Base-by-base conservation (phyloP, 1,140 invertebrate genomes). In the Drosophila arawakana region DNA sequence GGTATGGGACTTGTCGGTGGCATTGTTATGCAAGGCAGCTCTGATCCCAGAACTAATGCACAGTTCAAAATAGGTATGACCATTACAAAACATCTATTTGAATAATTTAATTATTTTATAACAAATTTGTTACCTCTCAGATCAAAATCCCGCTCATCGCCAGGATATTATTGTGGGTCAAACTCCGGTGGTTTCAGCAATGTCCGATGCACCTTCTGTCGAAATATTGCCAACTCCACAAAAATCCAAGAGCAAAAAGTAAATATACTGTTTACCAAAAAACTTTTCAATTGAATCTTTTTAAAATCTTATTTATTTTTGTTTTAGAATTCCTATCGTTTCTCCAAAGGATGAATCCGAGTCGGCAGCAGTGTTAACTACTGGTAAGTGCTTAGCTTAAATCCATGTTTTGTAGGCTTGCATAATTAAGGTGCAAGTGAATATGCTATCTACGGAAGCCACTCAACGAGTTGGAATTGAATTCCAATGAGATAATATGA, bases 141-240 rank as follows among this genome's bases (percentile, higher is more conserved):
- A 91, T 59, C 59, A 81, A 67, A 66, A 55, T 13, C 30, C 67
- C 43, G 18, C 57, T 66, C 78, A 83, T 43, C 79, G 88, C 44
- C 52, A 18, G 52, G 81, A 78, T 21, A 57, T 57, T 58, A 39
- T 73, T 54, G 54, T 65, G 15, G 70, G 68, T 8, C 81, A 77
- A 52, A 92, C 91, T 1, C 91, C 91, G 43, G 72, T 92, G 4
- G 91, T 92, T 39, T 92, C 91, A 7, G 91, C 91, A 6, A 92
- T 83, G 77, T 78, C 91, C 21, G 91, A 92, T 75, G 91, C 89
- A 5, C 91, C 91, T 52, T 92, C 91, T 7, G 91, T 92, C 15
- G 91, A 92, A 88, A 92, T 92, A 66, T 77, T 83, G 49, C 78
- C 91, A 25, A 83, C 75, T 37, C 71, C 84, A 25, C 91, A 81